Percentiles rank a stretch among this genome's conserved stretches.
phyloP scores from a whole-genome alignment of 2,113 vertebrate species.

The Clarias gariepinus region DNA sequence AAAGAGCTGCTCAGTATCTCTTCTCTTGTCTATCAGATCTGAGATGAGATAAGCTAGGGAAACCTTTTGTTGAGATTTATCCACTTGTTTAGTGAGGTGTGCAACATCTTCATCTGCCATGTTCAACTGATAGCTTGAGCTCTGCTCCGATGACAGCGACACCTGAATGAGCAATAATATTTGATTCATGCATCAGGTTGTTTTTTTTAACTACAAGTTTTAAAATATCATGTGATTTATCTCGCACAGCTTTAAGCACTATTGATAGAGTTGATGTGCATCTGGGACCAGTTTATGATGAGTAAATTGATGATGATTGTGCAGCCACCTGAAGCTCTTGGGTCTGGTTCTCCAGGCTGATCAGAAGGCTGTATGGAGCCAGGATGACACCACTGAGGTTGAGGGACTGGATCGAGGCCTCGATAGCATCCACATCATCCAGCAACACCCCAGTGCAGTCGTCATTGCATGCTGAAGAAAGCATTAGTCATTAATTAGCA shows the following conservation, averaged over 20 bases:
- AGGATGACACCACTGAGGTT: constrained; percentile 73
- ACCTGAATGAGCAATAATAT: constrained; percentile 53
- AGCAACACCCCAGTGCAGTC: constrained; percentile 81
- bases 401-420: constrained; percentile 65
- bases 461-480: constrained; percentile 83
- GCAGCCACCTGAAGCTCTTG: constrained; percentile 74
- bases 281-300: background rate
- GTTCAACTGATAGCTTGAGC: constrained; percentile 47
- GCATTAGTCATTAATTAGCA: background rate
- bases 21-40: background rate
- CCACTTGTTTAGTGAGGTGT: constrained; percentile 58
- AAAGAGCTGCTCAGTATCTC: background rate
- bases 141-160: constrained; percentile 60
- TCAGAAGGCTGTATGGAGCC: constrained; percentile 74
- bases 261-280: background rate
- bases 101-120: constrained; percentile 56
- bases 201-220: background rate
- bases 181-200: background rate
- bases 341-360: constrained; percentile 78
- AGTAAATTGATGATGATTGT: background rate
- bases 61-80: constrained; percentile 63
- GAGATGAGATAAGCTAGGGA: background rate
- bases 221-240: background rate
- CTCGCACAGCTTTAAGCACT: background rate
- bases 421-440: constrained; percentile 72